Conservation (phyloP, 2,888 invertebrate genomes). For the Agriopis aurantiaria region DNA sequence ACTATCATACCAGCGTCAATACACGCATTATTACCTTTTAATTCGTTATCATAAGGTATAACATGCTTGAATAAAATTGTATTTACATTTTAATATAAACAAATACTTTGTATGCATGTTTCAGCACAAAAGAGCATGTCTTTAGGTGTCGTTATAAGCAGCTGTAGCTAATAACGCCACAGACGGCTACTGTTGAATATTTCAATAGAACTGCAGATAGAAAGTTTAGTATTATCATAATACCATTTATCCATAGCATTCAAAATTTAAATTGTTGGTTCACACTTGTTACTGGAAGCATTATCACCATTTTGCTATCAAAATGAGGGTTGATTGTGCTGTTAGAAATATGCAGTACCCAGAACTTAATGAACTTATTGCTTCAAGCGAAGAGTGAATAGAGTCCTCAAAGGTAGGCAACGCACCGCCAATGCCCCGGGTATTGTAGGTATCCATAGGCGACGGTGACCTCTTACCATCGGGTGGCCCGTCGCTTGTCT, state of each 20-base stretch:
- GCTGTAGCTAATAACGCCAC: constrained; percentile 19
- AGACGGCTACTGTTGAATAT: constrained; percentile 2
- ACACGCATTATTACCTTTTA: too few relatives aligned
- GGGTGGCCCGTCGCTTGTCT: too few relatives aligned
- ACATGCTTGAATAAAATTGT: too few relatives aligned
- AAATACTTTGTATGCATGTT: constrained; percentile 16
- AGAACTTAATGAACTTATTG: too few relatives aligned
- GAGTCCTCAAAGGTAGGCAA: too few relatives aligned
- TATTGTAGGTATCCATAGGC: too few relatives aligned
- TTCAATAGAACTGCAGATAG: constrained; percentile 8
- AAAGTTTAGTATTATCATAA: constrained; percentile 9
- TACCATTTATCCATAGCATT: constrained; percentile 42
- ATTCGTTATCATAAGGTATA: too few relatives aligned
- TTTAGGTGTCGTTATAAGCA: constrained; percentile 18
- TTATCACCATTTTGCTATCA: constrained; percentile 44
- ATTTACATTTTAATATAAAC: background rate
- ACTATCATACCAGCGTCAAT: too few relatives aligned
- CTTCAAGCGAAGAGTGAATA: too few relatives aligned
- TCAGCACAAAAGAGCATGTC: constrained; percentile 5
- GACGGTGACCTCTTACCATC: too few relatives aligned
- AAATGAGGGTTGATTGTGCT: constrained; percentile 22
- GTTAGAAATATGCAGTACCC: background rate
- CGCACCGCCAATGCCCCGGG: too few relatives aligned
- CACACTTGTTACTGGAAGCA: constrained; percentile 33
- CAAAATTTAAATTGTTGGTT: constrained; percentile 52